phyloP scores from a whole-genome alignment of 2,888 invertebrate species.

The Toxonevra muliebris region DNA sequence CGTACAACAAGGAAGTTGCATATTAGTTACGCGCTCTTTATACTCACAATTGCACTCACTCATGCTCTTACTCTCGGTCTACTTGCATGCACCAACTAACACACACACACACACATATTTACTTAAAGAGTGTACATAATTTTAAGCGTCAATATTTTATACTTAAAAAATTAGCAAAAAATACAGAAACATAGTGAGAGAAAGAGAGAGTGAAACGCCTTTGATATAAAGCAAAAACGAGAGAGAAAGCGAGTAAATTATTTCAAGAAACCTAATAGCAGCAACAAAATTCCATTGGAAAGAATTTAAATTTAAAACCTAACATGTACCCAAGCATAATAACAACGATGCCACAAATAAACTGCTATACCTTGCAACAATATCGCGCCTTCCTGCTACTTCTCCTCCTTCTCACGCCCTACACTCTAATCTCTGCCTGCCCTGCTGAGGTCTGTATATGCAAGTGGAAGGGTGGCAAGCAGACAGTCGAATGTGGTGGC shows the following conservation, averaged over 20 bases:
- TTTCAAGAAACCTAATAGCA: not conserved
- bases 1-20: too few relatives aligned
- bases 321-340: not conserved
- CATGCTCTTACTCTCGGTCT: too few relatives aligned
- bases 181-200: not conserved
- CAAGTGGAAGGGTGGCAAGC: constrained; percentile 93
- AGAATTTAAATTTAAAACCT: not conserved
- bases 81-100: too few relatives aligned
- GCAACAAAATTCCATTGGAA: too few relatives aligned
- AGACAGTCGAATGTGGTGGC: constrained; percentile 87
- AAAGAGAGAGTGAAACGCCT: not conserved
- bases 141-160: not conserved
- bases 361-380: not conserved
- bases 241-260: not conserved
- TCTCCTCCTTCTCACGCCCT: constrained; percentile 1
- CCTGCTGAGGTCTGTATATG: constrained; percentile 81
- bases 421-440: constrained; percentile 65
- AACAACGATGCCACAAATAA: too few relatives aligned
- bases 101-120: too few relatives aligned
- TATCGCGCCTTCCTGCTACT: constrained; percentile 9
- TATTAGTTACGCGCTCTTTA: too few relatives aligned
- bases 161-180: not conserved
- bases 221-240: not conserved
- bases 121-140: not conserved
- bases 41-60: too few relatives aligned